Conservation (phyloP, 2,888 invertebrate species). For the Eulithis prunata region DNA sequence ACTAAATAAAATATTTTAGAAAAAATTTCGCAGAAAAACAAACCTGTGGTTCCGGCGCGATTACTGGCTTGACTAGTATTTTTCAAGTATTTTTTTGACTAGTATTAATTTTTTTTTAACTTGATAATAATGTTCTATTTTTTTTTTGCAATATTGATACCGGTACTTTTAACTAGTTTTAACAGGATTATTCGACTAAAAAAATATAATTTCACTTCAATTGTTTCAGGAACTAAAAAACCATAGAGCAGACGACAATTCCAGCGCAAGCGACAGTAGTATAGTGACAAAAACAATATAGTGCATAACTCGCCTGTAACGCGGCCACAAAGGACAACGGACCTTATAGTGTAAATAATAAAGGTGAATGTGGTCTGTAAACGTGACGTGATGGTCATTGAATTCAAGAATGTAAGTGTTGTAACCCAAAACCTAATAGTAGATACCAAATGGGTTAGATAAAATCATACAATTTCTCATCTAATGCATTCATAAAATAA, state of each 20-base stretch:
- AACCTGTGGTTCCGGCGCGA: too few relatives aligned
- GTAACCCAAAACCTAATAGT: neutral
- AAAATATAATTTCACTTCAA: neutral
- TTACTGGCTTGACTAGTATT: too few relatives aligned
- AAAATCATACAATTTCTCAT: neutral
- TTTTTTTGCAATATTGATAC: too few relatives aligned
- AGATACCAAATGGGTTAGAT: neutral
- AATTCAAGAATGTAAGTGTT: neutral
- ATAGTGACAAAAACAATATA: conserved; percentile 82
- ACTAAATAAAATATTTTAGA: too few relatives aligned
- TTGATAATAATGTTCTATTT: too few relatives aligned
- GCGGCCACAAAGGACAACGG: conserved; percentile 52
- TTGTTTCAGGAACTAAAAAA: conserved; percentile 70
- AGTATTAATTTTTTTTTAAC: too few relatives aligned
- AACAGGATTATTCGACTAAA: too few relatives aligned
- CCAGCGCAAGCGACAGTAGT: conserved; percentile 79
- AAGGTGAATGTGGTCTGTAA: conserved; percentile 9
- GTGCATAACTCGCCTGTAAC: conserved; percentile 79
- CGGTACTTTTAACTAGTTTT: too few relatives aligned
- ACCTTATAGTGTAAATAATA: conserved; percentile 38
- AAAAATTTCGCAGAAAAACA: too few relatives aligned
- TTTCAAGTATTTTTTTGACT: too few relatives aligned
- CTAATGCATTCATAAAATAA: too few relatives aligned
- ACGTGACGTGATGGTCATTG: conserved; percentile 1
- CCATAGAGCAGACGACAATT: conserved; percentile 69